Base-by-base conservation (phyloP, 2,888 invertebrate genomes). In the Chydorus sphaericus region DNA sequence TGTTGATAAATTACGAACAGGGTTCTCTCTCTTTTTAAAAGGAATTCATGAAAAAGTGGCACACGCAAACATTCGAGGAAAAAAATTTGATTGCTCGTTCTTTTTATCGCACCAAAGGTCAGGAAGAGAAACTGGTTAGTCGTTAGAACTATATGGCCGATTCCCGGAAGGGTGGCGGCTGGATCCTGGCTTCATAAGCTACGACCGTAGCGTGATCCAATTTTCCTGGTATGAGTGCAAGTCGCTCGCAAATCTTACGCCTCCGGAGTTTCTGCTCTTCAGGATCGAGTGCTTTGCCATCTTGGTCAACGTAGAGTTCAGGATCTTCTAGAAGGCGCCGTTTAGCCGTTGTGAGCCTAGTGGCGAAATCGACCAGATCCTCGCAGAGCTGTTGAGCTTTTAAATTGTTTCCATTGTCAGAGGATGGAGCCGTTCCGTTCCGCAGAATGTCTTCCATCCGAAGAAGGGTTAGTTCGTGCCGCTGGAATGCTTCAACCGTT, bases 161-260 rank as follows among this genome's bases (percentile, higher is more conserved):
- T 44, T 44, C 44, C 18, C 44, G 44, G 44, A 44, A 44, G 44
- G 44, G 44, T 11, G 44, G 44, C 11, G 44, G 44, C 28, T 44
- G 44, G 4, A 44, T 44, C 10, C 44, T 16, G 36, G 87, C 83
- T 61, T 81, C 81, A 66, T 81, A 87, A 2, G 88, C 88, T 51
- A 85, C 82, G 20, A 87, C 81, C 4, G 85, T 83, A 23, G 90
- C 90, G 70, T 90, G 90, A 70, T 91, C 90, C 61, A 91, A 71
- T 69, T 91, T 91, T 2, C 90, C 90, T 0, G 90, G 88, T 62
- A 90, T 78, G 69, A 81, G 79, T 20, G 79, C 76, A 63, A 85
- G 78, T 67, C 82, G 82, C 60, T 85, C 83, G 60, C 86, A 76
- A 55, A 85, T 78, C 62, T 77, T 75, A 63, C 80, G 78, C 58